Evolutionary conservation across 2,797 vertebrate species (phyloP).

Genomic region (Benthosema pterotum): DNA sequence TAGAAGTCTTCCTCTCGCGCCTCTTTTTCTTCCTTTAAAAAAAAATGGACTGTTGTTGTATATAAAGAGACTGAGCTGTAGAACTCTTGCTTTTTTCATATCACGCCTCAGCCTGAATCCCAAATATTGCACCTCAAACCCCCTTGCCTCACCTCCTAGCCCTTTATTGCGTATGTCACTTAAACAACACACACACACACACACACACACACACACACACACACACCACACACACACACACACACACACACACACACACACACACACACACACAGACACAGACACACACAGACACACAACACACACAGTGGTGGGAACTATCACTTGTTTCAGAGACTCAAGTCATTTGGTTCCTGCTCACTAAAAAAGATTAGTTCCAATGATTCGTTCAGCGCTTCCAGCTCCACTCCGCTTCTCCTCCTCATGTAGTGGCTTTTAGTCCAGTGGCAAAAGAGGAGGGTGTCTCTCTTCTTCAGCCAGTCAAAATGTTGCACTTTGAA

Average conservation of each 20-base stretch:
- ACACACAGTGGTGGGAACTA: slow-evolving; percentile 25
- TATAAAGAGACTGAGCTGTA: slow-evolving; percentile 64
- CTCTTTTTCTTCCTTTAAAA: slow-evolving; percentile 2
- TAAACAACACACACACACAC: slow-evolving; percentile 26
- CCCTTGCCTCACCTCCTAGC: slow-evolving; percentile 38
- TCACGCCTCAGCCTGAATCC: slow-evolving; percentile 63
- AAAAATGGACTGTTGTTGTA: slow-evolving; percentile 56
- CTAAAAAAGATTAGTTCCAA: background rate
- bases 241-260: background rate
- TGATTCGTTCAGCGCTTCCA: background rate
- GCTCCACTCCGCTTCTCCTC: no score
- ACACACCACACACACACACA: slow-evolving; percentile 2
- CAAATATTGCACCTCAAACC: slow-evolving; percentile 62
- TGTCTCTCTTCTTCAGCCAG: no score
- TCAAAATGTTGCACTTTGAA: no score
- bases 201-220: slow-evolving; percentile 4
- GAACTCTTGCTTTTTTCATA: slow-evolving; percentile 61
- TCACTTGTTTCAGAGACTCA: no score
- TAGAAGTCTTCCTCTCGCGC: slow-evolving; percentile 20
- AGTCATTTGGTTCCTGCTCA: no score
- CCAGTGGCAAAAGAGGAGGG: no score
- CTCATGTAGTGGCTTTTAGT: no score
- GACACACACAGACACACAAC: slow-evolving; percentile 20
- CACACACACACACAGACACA: slow-evolving; percentile 12
- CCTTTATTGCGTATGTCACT: slow-evolving; percentile 46